A percentile compares a stretch with the other conserved stretches of the same genome.
phyloP scores from a whole-genome alignment of 2,888 invertebrate genomes.

The Acronicta alni region DNA sequence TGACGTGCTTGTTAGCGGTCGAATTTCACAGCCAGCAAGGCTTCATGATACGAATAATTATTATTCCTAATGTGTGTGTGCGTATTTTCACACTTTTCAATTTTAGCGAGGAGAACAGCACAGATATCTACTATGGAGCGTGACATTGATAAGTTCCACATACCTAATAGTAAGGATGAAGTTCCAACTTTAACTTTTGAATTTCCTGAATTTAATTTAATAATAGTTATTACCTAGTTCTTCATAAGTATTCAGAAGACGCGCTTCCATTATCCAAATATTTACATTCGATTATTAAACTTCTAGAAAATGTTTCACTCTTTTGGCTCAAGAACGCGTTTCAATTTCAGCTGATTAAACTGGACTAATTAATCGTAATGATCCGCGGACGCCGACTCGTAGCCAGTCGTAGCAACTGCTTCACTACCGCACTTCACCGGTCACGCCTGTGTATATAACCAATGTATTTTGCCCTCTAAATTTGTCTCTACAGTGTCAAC shows the following conservation, averaged over 20 bases:
- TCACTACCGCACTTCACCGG: constrained; percentile 50
- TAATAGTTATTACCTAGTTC: constrained; percentile 18
- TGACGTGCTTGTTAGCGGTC: too few relatives aligned
- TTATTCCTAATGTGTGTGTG: too few relatives aligned
- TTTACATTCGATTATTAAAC: background rate
- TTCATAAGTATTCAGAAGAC: constrained; percentile 16
- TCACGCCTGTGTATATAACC: constrained; percentile 29
- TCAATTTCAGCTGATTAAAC: constrained; percentile 50
- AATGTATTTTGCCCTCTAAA: constrained; percentile 33
- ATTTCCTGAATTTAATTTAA: too few relatives aligned
- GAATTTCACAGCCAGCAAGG: too few relatives aligned
- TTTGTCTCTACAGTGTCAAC: constrained; percentile 1
- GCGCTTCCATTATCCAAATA: constrained; percentile 13
- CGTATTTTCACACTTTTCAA: too few relatives aligned
- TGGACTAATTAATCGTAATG: constrained; percentile 38
- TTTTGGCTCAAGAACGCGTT: constrained; percentile 36
- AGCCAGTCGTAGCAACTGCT: constrained; percentile 52
- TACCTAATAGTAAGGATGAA: too few relatives aligned
- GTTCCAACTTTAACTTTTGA: too few relatives aligned
- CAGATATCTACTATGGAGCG: too few relatives aligned
- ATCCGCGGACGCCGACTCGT: constrained; percentile 41
- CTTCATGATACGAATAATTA: too few relatives aligned
- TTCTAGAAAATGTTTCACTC: background rate
- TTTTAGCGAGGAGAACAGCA: too few relatives aligned
- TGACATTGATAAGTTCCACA: too few relatives aligned